Base-by-base conservation (phyloP, 2,888 invertebrate genomes). In the Athetis lepigone region DNA sequence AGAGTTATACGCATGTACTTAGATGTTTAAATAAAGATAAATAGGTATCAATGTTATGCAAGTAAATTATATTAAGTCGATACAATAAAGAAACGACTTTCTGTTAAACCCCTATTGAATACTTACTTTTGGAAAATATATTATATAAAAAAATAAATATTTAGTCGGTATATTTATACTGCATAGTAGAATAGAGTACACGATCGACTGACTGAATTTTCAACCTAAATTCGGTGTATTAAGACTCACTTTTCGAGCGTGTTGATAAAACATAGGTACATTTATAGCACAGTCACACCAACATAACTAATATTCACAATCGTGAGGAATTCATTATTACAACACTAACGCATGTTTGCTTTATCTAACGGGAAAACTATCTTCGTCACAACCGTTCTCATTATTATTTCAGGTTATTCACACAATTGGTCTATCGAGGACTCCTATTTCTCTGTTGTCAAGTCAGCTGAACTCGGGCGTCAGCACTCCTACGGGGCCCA, bases 361-460 rank as follows among this genome's bases (percentile, higher is more conserved):
- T 19, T 61, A 25, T 16, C 37, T 69, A 66, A 56, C 43, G 23
- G 71, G 23, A 64, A 40, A 70, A 45, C 39, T 13, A 46, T 16
- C 16, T 43, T 7, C 11, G 13, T 36, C 29, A 25, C 16, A 7
- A 8, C 23, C 19, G 7, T 19, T 62, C 29, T 57, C 57, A 71
- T 58, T 25, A 42, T 55, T 57, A 46, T 81, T 81, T 11, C 77
- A 94, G 94, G 88, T 94, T 46, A 85, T 90, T 42, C 83, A 91
- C 62, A 88, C 91, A 9, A 91, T 93, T 27, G 94, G 93, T 1
- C 81, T 93, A 51, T 82, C 92, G 16, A 86, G 87, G 46, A 83
- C 89, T 0, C 89, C 92, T 5, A 80, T 82, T 5, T 91, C 94
- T 0, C 75, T 86, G 50, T 81, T 88, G 27, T 90, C 92, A 1